Base-by-base conservation (phyloP, 2,797 vertebrate species). In the Malacoraja senta region DNA sequence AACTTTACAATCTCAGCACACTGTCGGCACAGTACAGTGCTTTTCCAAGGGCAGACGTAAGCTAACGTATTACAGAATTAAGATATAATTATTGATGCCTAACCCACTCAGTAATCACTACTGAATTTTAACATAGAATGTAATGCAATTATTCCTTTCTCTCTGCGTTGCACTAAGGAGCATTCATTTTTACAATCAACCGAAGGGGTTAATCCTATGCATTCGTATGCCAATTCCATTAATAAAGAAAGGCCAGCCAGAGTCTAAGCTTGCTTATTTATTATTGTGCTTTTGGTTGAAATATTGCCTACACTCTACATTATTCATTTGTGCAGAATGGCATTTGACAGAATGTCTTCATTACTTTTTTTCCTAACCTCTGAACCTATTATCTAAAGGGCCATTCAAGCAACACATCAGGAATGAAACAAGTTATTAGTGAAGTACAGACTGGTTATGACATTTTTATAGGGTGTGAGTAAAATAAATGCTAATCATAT, bases 351-450 rank as follows among this genome's bases (percentile, higher is more conserved):
- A 65, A 10, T 58, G 84, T 32, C 61, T 65, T 65, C 84, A 32
- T 88, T 61, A 88, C 61, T 17, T 68, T 88, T 53, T 21, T 88
- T 88, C 58, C 81, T 84, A 53, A 84, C 53, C 81, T 61, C 17
- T 88, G 84, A 88, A 88, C 84, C 61, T 15, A 88, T 68, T 88
- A 68, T 65, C 84, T 88, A 35, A 88, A 88, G 84, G 58, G 29
- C 4, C 61, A 63, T 65, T 61, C 61, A 65, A 63, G 3, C 63
- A 32, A 65, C 61, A 88, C 61, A 88, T 88, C 58, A 88, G 84
- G 29, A 65, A 88, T 65, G 61, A 65, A 88, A 61, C 13, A 88
- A 88, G 29, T 88, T 65, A 65, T 88, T 88, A 65, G 29, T 65
- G 15, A 88, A 65, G 35, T 88, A 65, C n/a, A 88, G 58, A 65